phyloP scores from a whole-genome alignment of 2,113 vertebrate species.

The Sterrhoptilus dennistouni region DNA sequence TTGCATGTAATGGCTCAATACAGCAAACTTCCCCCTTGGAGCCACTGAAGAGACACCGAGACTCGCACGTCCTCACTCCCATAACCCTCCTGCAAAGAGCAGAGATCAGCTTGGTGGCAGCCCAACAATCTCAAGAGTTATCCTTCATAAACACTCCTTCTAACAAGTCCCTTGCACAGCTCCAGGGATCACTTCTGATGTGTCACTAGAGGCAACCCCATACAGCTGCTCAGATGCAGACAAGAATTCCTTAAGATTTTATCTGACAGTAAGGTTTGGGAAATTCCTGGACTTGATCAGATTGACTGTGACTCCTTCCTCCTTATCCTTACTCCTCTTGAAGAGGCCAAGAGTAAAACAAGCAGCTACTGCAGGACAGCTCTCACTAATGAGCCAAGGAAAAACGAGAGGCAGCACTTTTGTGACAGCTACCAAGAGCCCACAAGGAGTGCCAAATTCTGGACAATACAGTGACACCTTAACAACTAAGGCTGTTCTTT shows the following conservation, averaged over 20 bases:
- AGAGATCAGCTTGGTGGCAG: not conserved
- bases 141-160: not conserved
- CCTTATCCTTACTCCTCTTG: not conserved
- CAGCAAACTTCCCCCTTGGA: slow-evolving; percentile 98
- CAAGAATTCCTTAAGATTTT: not conserved
- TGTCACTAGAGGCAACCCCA: not conserved
- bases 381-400: not conserved
- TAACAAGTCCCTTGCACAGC: not conserved
- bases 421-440: not conserved
- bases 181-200: not conserved
- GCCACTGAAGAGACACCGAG: slow-evolving; percentile 95
- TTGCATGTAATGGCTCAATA: slow-evolving; percentile 89
- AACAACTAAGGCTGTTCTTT: not conserved
- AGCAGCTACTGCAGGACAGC: not conserved
- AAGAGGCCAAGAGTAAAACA: not conserved
- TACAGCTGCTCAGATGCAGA: not conserved
- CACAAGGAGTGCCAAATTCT: not conserved
- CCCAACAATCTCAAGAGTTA: not conserved
- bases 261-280: not conserved
- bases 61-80: slow-evolving; percentile 95
- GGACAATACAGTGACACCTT: not conserved
- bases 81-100: slow-evolving; percentile 87
- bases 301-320: not conserved
- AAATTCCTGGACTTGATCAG: not conserved
- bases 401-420: not conserved